Evolutionary conservation across 2,113 vertebrate genomes (phyloP).

Genomic region (Xenus cinereus): DNA sequence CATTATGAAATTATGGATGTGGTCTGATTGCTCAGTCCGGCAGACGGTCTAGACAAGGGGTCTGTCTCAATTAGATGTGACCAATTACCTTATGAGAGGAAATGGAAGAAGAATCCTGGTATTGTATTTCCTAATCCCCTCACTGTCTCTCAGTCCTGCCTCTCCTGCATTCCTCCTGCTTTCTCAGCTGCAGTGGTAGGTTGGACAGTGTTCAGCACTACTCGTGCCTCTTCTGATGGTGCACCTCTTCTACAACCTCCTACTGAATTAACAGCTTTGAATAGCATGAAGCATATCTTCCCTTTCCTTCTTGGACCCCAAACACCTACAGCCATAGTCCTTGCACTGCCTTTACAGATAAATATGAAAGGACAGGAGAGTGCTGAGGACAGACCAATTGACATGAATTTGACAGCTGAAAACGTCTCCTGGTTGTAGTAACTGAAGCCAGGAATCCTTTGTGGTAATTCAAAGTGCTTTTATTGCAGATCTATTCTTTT

Average conservation of each 20-base stretch:
- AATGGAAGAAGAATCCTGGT: constrained; percentile 17
- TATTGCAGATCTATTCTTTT: neutral
- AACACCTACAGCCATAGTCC: neutral
- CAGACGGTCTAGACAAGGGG: constrained; percentile 30
- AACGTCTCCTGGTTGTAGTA: neutral
- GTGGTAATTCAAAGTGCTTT: neutral
- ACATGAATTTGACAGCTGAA: neutral
- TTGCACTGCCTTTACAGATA: neutral
- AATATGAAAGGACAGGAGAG: neutral
- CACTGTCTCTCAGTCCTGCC: neutral
- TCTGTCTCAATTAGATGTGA: neutral
- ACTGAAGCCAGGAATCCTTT: neutral
- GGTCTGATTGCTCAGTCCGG: neutral
- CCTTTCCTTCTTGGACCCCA: neutral
- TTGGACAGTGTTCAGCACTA: neutral
- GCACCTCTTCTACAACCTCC: neutral
- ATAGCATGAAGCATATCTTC: neutral
- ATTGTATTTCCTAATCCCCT: constrained; percentile 53
- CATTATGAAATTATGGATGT: constrained; percentile 53
- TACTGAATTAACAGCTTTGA: neutral
- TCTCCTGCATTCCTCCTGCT: neutral
- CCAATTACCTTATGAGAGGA: constrained; percentile 45
- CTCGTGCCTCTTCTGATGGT: neutral
- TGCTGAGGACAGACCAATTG: neutral
- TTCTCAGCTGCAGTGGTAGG: constrained; percentile 4